A percentile compares a stretch with the other conserved stretches of the same genome.
These are phyloP conservation scores for Cyphomyrmex costatus DNA, from an alignment of 1,140 invertebrate genomes.

Conservation along the genomic window DNA sequence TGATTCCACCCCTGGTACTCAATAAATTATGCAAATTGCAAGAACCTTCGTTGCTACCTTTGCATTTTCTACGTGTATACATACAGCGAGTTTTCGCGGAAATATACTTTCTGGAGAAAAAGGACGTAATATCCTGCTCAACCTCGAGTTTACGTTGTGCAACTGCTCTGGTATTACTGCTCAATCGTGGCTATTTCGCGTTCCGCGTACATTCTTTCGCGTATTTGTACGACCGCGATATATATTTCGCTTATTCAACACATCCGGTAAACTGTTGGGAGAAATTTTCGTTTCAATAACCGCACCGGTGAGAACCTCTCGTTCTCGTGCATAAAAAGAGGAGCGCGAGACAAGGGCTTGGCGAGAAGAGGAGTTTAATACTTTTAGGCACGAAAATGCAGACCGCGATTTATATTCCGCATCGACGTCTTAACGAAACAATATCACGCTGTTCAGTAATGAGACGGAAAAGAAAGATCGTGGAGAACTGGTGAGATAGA, in stretches of 20 bases:
- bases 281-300: constrained; percentile 40
- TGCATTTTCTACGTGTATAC: constrained; percentile 3
- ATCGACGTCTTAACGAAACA: constrained; percentile 43
- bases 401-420: constrained; percentile 59
- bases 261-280: constrained; percentile 13
- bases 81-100: constrained; percentile 18
- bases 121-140: constrained; percentile 55
- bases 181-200: not conserved
- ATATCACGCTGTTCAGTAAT: constrained; percentile 33
- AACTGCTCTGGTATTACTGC: constrained; percentile 10
- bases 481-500: constrained; percentile 22
- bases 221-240: constrained; percentile 25
- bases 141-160: constrained; percentile 38
- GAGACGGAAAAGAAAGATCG: constrained; percentile 38
- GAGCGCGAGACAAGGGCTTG: not conserved
- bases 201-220: constrained; percentile 17
- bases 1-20: constrained; percentile 55
- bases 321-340: not conserved
- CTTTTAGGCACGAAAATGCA: not conserved
- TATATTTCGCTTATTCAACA: constrained; percentile 50
- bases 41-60: constrained; percentile 53
- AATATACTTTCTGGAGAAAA: constrained; percentile 39
- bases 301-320: not conserved
- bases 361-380: constrained; percentile 39
- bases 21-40: constrained; percentile 73